Conservation (phyloP, 2,113 vertebrate species). For the Tamias sibiricus region DNA sequence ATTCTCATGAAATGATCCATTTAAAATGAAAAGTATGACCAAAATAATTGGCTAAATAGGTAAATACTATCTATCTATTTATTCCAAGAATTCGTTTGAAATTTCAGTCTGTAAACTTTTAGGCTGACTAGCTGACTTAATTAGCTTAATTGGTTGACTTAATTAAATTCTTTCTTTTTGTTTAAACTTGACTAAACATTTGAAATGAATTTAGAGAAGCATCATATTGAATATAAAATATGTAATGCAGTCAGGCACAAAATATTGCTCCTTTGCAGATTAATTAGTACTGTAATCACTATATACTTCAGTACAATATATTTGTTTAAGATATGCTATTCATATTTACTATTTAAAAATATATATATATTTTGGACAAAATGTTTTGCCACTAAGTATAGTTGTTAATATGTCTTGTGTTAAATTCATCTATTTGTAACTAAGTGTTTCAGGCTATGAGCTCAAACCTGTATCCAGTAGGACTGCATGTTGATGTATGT, state of each 20-base stretch:
- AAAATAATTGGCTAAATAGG: neutral
- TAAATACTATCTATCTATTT: neutral
- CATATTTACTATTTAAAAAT: conserved; percentile 4
- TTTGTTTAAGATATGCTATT: conserved; percentile 9
- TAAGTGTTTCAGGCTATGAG: neutral
- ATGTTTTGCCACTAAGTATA: neutral
- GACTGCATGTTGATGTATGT: too few relatives aligned
- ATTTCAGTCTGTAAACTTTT: conserved; percentile 20
- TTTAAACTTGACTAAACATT: conserved; percentile 70
- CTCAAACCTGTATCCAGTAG: neutral
- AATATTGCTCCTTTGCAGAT: neutral
- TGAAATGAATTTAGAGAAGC: conserved; percentile 55
- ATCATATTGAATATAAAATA: conserved; percentile 44
- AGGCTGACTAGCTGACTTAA: conserved; percentile 59
- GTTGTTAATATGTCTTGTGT: neutral
- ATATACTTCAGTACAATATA: neutral
- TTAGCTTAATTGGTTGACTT: conserved; percentile 49
- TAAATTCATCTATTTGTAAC: neutral
- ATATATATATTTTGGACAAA: conserved; percentile 4
- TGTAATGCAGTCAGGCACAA: neutral
- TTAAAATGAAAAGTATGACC: neutral
- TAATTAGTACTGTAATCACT: neutral
- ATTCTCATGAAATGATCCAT: neutral
- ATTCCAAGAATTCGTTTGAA: conserved; percentile 32
- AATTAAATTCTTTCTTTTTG: conserved; percentile 57